These are phyloP conservation scores for Cheirogaleus major DNA, from an alignment of 2,797 vertebrate genomes.

Conservation along the genomic window DNA sequence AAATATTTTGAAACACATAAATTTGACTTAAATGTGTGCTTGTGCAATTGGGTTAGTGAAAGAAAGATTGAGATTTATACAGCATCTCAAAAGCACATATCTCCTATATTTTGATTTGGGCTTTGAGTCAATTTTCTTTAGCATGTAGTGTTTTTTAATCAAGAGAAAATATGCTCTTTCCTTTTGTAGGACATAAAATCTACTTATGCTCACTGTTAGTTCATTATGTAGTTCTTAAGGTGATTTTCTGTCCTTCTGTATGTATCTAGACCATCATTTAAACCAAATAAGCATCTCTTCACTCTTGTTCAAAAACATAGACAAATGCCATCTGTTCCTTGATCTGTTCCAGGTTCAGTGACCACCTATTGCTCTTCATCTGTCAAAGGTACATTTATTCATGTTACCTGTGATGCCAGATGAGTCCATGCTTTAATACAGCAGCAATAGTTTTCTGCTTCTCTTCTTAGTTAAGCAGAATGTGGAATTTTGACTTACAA, in stretches of 20 bases:
- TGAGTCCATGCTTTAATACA: not conserved
- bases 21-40: not conserved
- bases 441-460: not conserved
- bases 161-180: not conserved
- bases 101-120: not conserved
- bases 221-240: not conserved
- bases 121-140: not conserved
- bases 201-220: not conserved
- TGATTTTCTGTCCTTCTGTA: not conserved
- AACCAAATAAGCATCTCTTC: conserved; percentile 14
- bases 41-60: not conserved
- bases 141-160: not conserved
- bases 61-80: not conserved
- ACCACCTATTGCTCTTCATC: conserved; percentile 42
- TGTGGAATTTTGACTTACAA: conserved; percentile 7
- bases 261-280: not conserved
- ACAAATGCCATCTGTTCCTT: conserved; percentile 57
- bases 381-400: not conserved
- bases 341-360: conserved; percentile 16
- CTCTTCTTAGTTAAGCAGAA: not conserved
- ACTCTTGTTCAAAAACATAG: conserved; percentile 40
- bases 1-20: not conserved
- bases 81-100: not conserved
- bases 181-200: not conserved
- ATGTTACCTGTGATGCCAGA: not conserved